phyloP scores from a whole-genome alignment of 2,888 invertebrate species.

The Lamproptera curius region DNA sequence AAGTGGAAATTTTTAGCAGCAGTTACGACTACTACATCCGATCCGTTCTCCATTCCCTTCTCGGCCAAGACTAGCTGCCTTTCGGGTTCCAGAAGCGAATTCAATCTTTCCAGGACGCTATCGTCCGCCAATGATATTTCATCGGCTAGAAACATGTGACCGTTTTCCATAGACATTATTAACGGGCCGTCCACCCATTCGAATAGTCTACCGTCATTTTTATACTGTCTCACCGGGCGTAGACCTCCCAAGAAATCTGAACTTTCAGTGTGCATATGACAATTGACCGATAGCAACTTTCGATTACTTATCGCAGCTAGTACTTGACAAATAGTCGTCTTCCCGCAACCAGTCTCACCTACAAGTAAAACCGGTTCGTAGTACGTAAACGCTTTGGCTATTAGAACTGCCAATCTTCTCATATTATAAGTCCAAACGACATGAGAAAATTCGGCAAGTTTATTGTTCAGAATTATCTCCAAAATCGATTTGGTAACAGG shows the following conservation, averaged over 20 bases:
- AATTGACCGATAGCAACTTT: slow-evolving; percentile 90
- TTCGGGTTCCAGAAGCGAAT: slow-evolving; percentile 96
- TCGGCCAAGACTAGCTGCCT: slow-evolving; percentile 94
- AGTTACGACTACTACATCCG: slow-evolving; percentile 79
- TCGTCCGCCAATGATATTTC: slow-evolving; percentile 99
- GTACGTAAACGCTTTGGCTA: slow-evolving; percentile 91
- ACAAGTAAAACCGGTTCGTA: slow-evolving; percentile 96
- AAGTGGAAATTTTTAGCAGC: slow-evolving; percentile 90
- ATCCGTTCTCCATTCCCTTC: slow-evolving; percentile 84
- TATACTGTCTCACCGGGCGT: slow-evolving; percentile 88
- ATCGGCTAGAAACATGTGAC: slow-evolving; percentile 95
- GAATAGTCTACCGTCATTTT: slow-evolving; percentile 84
- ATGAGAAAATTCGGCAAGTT: slow-evolving; percentile 81
- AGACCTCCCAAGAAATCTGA: slow-evolving; percentile 98
- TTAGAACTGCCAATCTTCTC: slow-evolving; percentile 87
- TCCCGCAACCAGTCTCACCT: slow-evolving; percentile 98
- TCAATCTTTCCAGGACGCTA: slow-evolving; percentile 97
- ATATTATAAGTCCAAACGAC: slow-evolving; percentile 97
- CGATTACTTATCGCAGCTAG: slow-evolving; percentile 84
- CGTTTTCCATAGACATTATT: slow-evolving; percentile 92
- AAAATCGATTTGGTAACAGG: slow-evolving; percentile 86
- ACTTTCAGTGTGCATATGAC: slow-evolving; percentile 99
- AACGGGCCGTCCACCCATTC: slow-evolving; percentile 99
- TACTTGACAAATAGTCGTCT: slow-evolving; percentile 96
- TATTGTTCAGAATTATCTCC: slow-evolving; percentile 78